These are phyloP conservation scores for Dendrocincla tyrannina DNA, from an alignment of 2,797 vertebrate genomes.

Conservation along the genomic window DNA sequence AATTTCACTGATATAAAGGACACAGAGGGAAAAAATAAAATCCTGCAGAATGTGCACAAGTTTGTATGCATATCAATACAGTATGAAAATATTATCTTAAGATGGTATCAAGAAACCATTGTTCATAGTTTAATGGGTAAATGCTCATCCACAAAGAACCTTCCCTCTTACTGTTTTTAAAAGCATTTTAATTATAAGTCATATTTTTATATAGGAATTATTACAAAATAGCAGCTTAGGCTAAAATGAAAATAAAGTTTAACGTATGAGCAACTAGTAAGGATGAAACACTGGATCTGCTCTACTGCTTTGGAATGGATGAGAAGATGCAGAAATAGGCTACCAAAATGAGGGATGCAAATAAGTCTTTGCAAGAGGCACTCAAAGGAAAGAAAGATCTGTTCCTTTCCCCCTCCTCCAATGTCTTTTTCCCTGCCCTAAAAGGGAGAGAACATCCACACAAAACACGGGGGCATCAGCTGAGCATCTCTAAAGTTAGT, in stretches of 20 bases:
- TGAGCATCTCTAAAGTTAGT: background rate
- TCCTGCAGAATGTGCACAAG: background rate
- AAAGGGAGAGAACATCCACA: background rate
- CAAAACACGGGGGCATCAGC: background rate
- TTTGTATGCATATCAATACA: background rate
- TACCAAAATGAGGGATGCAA: background rate
- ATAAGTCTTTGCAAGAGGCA: background rate
- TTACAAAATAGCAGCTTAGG: background rate
- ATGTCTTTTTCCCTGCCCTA: background rate
- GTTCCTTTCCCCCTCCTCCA: background rate
- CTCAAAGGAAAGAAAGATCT: background rate
- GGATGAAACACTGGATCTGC: background rate
- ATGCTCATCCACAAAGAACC: background rate
- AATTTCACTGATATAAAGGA: background rate
- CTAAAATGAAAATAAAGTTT: background rate
- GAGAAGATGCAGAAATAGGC: background rate
- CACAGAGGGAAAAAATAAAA: background rate
- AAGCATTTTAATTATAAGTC: background rate
- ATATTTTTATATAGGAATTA: background rate
- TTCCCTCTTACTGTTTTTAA: background rate
- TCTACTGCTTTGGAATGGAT: background rate
- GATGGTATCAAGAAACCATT: background rate
- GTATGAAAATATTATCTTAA: background rate
- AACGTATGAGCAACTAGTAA: background rate
- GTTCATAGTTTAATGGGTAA: background rate